Conservation (phyloP, 2,888 invertebrate genomes). For the Pyralis farinalis region DNA sequence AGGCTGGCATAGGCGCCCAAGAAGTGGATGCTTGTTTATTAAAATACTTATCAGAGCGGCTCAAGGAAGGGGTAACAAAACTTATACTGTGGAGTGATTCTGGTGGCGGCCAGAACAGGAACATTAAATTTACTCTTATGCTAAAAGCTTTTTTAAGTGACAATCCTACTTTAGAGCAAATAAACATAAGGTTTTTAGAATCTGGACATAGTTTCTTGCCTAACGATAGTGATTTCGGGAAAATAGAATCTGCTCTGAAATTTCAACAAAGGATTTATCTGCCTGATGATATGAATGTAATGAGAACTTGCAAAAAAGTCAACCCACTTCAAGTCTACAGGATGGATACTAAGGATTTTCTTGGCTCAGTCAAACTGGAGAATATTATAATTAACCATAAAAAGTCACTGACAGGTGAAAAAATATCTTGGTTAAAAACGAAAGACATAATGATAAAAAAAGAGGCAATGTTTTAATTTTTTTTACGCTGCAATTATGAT, state of each 20-base stretch:
- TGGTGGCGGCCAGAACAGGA: slow-evolving; percentile 15
- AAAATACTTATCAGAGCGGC: background rate
- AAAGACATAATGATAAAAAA: slow-evolving; percentile 17
- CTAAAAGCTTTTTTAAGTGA: slow-evolving; percentile 3
- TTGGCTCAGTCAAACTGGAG: background rate
- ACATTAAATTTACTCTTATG: slow-evolving; percentile 20
- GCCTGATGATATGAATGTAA: background rate
- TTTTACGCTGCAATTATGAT: slow-evolving; percentile 8
- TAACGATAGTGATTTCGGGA: slow-evolving; percentile 13
- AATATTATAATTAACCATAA: background rate
- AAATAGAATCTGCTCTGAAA: background rate
- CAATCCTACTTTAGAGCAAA: slow-evolving; percentile 6
- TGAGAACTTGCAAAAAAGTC: background rate
- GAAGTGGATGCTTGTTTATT: slow-evolving; percentile 6
- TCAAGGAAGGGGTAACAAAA: background rate
- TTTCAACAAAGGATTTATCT: background rate
- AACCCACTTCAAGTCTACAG: background rate
- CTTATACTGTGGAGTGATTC: background rate
- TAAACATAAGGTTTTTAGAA: slow-evolving; percentile 10
- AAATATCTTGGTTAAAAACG: slow-evolving; percentile 11
- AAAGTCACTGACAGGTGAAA: background rate
- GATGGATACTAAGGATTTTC: background rate
- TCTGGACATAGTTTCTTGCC: slow-evolving; percentile 18
- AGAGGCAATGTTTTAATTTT: slow-evolving; percentile 12
- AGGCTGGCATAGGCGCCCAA: slow-evolving; percentile 13